Percentiles rank a stretch among this genome's conserved stretches.
These are phyloP conservation scores for Sphaeramia orbicularis DNA, from an alignment of 2,797 vertebrate genomes.

Conservation along the genomic window DNA sequence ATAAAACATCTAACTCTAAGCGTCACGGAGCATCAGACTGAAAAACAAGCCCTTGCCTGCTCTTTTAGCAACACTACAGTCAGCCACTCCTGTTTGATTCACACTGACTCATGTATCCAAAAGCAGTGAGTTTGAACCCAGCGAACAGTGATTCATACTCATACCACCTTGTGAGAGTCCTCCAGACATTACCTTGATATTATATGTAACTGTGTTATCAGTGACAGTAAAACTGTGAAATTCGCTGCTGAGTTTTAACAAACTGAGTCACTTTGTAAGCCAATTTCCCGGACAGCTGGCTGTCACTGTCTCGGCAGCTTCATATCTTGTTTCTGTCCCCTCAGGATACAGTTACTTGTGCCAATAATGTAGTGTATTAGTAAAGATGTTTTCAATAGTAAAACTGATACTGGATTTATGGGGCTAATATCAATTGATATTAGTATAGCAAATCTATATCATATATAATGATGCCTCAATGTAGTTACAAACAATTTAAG, in stretches of 20 bases:
- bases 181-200: slow-evolving; percentile 17
- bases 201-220: slow-evolving; percentile 14
- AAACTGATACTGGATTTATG: no score
- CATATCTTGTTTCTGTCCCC: slow-evolving; percentile 4
- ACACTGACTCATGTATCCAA: slow-evolving; percentile 66
- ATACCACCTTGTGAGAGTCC: slow-evolving; percentile 21
- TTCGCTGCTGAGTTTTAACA: neutral
- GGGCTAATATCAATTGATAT: no score
- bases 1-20: slow-evolving; percentile 13
- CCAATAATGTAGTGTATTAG: neutral
- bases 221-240: slow-evolving; percentile 15
- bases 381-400: neutral
- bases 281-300: slow-evolving; percentile 1
- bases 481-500: no score
- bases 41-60: slow-evolving; percentile 67
- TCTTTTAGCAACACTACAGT: slow-evolving; percentile 20
- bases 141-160: slow-evolving; percentile 49
- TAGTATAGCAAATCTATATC: no score
- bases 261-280: slow-evolving; percentile 3
- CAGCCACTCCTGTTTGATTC: slow-evolving; percentile 64
- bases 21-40: slow-evolving; percentile 28
- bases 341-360: slow-evolving; percentile 19
- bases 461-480: no score
- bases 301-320: slow-evolving; percentile 8
- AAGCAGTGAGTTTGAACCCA: slow-evolving; percentile 17